Conservation (phyloP, 2,113 vertebrate species). For the Mirza zaza region DNA sequence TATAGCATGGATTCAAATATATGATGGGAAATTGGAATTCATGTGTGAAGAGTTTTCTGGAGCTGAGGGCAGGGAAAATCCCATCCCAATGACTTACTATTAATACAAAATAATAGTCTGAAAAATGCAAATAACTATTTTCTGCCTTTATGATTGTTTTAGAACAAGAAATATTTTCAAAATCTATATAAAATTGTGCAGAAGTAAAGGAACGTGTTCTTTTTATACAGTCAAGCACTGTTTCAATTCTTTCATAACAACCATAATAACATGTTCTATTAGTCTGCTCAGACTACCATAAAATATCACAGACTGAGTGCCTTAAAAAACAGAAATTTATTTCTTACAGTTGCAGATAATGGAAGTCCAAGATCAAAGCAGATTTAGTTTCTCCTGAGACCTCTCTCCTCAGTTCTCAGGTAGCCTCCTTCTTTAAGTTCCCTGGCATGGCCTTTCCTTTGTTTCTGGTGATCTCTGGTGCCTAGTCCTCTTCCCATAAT, state of each 20-base stretch:
- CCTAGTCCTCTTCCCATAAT: neutral
- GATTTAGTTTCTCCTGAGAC: too few species aligned
- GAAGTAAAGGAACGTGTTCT: neutral
- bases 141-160: neutral
- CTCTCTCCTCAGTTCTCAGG: neutral
- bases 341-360: too few species aligned
- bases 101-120: neutral
- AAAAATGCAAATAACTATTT: neutral
- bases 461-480: neutral
- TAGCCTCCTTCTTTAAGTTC: fast-evolving
- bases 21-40: neutral
- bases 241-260: neutral
- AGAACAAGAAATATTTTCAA: neutral
- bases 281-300: neutral
- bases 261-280: neutral
- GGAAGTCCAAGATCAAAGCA: too few species aligned
- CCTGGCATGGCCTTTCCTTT: neutral
- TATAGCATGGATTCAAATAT: neutral
- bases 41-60: neutral
- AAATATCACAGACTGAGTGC: neutral
- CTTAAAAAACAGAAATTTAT: neutral
- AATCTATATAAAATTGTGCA: neutral
- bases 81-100: neutral
- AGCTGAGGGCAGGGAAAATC: neutral
- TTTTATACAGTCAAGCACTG: neutral